Base-by-base conservation (phyloP, 2,797 vertebrate species). In the Xenopus petersii region DNA sequence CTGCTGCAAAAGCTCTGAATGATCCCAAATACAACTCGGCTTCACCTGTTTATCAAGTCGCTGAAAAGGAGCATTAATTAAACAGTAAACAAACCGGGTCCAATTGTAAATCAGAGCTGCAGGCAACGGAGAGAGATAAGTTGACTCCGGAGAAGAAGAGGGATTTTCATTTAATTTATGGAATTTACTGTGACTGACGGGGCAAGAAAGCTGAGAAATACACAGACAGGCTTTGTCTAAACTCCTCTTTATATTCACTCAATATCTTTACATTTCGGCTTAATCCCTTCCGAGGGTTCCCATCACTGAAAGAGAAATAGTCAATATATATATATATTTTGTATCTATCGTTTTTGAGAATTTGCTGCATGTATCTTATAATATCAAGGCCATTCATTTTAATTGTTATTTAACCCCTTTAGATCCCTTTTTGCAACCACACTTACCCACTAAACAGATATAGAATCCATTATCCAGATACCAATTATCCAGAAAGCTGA, bases 111-210 rank as follows among this genome's bases (percentile, higher is more conserved):
- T 88, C 91, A 86, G 90, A 86, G 89, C 92, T 93, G 90, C 91
- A 91, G 92, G 92, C 92, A 88, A 88, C 80, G 80, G 69, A 30
- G 26, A 30, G 89, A 93, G 92, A 93, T 93, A 92, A 92, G 89
- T 90, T 88, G 84, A 88, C 89, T 91, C 87, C 86, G 79, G 90
- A 92, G 90, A 92, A 92, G 90, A 88, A 92, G 90, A 88, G 89
- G 89, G 91, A 91, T 92, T 92, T 91, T 89, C 89, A 81, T 87
- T 86, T 92, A 91, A 92, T 92, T 91, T 92, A 90, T 89, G 90
- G 89, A 90, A 87, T 85, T 87, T 86, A 87, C 87, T 85, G 86
- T 87, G 90, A 84, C 86, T 87, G 86, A 84, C 83, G 80, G 80
- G 88, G 83, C 88, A 85, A 81, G 84, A 82, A 87, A 84, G 84